Evolutionary conservation across 2,888 invertebrate species (phyloP).

Genomic region (Mesorhabditis belari): DNA sequence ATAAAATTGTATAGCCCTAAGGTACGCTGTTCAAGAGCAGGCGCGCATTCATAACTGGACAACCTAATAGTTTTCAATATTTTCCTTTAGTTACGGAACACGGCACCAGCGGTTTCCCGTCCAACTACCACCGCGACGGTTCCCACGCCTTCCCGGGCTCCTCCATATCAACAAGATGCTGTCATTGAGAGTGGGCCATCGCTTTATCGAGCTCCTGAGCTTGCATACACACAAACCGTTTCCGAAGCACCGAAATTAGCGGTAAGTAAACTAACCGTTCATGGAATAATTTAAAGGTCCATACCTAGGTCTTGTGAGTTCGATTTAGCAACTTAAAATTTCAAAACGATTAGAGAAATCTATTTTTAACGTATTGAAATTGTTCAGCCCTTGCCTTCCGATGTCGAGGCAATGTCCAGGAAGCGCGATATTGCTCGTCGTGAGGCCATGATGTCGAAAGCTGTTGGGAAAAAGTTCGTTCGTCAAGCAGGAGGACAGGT

Average conservation of each 20-base stretch:
- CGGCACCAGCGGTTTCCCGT: no score
- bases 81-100: no score
- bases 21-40: no score
- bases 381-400: slow-evolving; percentile 37
- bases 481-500: slow-evolving; percentile 47
- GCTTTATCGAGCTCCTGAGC: slow-evolving; percentile 15
- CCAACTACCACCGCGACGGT: no score
- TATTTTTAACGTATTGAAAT: no score
- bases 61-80: no score
- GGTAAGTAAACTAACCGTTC: no score
- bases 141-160: slow-evolving; percentile 8
- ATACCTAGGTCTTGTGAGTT: not conserved
- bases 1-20: no score
- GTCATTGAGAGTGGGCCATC: slow-evolving; percentile 25
- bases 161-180: no score
- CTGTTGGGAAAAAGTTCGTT: slow-evolving; percentile 43
- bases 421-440: slow-evolving; percentile 34
- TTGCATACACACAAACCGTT: slow-evolving; percentile 9
- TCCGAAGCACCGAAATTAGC: not conserved
- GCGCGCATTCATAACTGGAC: no score
- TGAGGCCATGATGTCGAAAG: slow-evolving; percentile 8
- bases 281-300: not conserved
- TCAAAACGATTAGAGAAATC: no score
- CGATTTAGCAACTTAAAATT: slow-evolving; percentile 1
- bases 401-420: slow-evolving; percentile 43